Base-by-base conservation (phyloP, 2,888 invertebrate species). In the Scaptomyza cyrtandrae region DNA sequence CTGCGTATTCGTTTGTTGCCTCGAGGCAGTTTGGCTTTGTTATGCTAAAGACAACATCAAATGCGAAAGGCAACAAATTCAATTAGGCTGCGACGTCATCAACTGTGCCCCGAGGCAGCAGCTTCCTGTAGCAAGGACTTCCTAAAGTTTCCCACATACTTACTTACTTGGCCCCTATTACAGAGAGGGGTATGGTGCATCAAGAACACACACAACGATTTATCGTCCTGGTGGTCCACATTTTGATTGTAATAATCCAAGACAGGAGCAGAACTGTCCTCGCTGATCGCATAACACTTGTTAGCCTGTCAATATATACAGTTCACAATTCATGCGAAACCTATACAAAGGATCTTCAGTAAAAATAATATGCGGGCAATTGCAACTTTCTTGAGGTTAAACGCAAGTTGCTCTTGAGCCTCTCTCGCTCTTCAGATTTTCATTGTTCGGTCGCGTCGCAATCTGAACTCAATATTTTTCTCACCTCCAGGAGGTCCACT, bases 401-500 rank as follows among this genome's bases (percentile, higher is more conserved):
- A 88, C 89, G 84, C 87, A 89, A 86, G 83, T 80, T 87, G 81
- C 81, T 69, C 78, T 85, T 70, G 50, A 78, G 72, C 9, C 59
- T 59, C 68, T 53, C 39, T 5, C 3, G 35, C 35, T 41, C 61
- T 27, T 54, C 14, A 44, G 52, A 14, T 52, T 14, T 39, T 37
- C 66, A 67, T 80, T 81, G 73, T 78, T 76, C 65, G 7, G 39
- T 48, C 45, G 53, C 64, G 57, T 58, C 53, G 64, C 66, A 72
- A 73, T 75, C 57, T 86, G 82, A 71, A 71, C 86, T 78, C 59
- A 78, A 83, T 85, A 74, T 89, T 90, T 89, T 91, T 91, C 91
- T 91, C 91, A 91, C 91, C 91, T 91, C 91, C 91, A 90, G 91
- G 91, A 89, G 91, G 91, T 91, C 91, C 90, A 88, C 90, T 90